A percentile compares a stretch with the other conserved stretches of the same genome.
Conservation (phyloP, 2,113 vertebrate genomes). For the Vicugna pacos region DNA sequence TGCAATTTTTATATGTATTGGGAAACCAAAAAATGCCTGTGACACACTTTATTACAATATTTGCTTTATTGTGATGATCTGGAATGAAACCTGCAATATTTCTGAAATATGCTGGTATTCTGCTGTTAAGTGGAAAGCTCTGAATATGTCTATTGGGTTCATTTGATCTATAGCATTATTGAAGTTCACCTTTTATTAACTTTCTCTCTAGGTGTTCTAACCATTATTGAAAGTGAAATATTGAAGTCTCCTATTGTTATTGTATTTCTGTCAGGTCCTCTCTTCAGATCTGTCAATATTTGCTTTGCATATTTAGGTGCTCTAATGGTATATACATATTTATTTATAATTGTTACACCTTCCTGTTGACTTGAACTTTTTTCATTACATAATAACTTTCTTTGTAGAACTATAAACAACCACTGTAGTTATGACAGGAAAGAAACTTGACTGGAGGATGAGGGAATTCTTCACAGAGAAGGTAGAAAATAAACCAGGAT, state of each 20-base stretch:
- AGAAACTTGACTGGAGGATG: neutral
- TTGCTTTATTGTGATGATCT: neutral
- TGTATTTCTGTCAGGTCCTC: neutral
- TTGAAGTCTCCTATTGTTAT: neutral
- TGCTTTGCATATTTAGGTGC: neutral
- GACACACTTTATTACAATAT: neutral
- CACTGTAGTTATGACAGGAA: neutral
- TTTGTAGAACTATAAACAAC: neutral
- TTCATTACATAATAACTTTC: neutral
- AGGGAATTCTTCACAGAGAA: neutral
- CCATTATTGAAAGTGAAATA: neutral
- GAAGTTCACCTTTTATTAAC: neutral
- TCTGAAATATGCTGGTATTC: neutral
- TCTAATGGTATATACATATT: neutral
- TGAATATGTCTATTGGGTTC: neutral
- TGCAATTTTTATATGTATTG: neutral
- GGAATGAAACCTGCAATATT: neutral
- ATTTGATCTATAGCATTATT: neutral
- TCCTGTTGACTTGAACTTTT: neutral
- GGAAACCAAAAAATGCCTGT: neutral
- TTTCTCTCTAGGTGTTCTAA: neutral
- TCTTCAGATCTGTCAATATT: neutral
- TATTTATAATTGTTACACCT: neutral
- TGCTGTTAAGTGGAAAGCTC: neutral
- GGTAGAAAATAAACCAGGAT: fast-evolving